Evolutionary conservation across 2,797 vertebrate species (phyloP), one percentile per base, ranked within the genome.

Genomic region (Lepilemur septentrionalis): DNA sequence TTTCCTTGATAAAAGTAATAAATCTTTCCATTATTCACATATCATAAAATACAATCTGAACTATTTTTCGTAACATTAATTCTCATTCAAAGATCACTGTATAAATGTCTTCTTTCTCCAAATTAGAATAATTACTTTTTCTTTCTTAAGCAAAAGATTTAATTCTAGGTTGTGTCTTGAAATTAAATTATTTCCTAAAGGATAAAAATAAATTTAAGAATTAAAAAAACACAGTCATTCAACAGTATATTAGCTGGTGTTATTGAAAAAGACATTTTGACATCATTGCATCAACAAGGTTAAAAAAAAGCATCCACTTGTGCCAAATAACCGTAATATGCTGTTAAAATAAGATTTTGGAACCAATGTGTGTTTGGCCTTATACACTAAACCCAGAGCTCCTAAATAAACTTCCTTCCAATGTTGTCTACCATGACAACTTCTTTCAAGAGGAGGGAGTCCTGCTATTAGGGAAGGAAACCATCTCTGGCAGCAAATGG

Each of bases 81-180:
- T 95, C 30, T 87, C 43, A 95, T 78, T 94, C 35, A 69, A 12
- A 55, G 65, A 81, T 59, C 8, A 83, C 6, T 80, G 12, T 30
- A 88, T 80, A 91, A 10, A 38, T 93, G 41, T 80, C 12, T 90
- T 79, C 8, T 91, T 93, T 80, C 23, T 93, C 15, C 13, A 94
- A 89, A 94, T 91, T 92, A 94, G 14, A 92, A 85, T 3, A 90
- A 83, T 55, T 81, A 7, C 10, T 65, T 95, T 95, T 96, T 85
- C 15, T 84, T 85, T 87, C 28, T 89, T 89, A 83, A 89, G 17
- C 4, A 92, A 85, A 10, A 81, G 7, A 84, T 76, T 61, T 93
- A 79, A 92, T 89, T 92, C 46, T 75, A 75, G 25, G 2, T 69
- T 95, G 18, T 70, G 1, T 95, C 35, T 92, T 80, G 55, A 8